Conservation (phyloP, 92 coral and sea anemone species). For the Epizoanthus ramosus region DNA sequence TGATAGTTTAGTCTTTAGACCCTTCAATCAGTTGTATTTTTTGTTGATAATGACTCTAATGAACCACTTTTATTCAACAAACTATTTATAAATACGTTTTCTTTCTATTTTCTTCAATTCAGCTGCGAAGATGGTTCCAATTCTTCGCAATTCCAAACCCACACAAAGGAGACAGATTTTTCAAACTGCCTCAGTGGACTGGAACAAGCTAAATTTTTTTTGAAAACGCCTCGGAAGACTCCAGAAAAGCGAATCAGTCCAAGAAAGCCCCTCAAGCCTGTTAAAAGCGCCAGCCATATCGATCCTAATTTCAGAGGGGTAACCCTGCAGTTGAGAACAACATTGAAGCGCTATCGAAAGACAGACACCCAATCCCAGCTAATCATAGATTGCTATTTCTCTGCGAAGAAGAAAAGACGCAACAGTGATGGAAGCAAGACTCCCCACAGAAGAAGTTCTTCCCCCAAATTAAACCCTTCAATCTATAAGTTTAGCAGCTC, state of each 20-base stretch:
- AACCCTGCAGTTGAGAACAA: constrained; percentile 93
- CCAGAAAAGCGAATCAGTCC: constrained; percentile 84
- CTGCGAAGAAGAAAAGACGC: constrained; percentile 87
- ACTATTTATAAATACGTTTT: neutral
- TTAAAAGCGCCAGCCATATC: constrained; percentile 84
- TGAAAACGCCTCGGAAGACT: constrained; percentile 76
- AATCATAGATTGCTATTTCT: constrained; percentile 89
- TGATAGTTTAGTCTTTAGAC: neutral
- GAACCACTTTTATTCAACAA: neutral
- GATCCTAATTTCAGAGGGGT: constrained; percentile 98
- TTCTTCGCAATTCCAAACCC: constrained; percentile 44
- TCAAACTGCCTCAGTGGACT: constrained; percentile 19
- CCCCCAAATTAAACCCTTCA: constrained; percentile 81
- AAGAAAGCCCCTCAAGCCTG: constrained; percentile 93
- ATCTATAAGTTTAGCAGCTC: constrained; percentile 75
- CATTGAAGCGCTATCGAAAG: constrained; percentile 67
- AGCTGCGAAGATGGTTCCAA: constrained; percentile 63
- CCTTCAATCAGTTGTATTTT: neutral
- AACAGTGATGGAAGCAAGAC: constrained; percentile 60
- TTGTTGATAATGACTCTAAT: neutral
- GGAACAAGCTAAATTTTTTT: constrained; percentile 54
- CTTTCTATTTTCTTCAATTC: neutral
- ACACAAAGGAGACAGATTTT: constrained; percentile 10
- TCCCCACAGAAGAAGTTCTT: constrained; percentile 65
- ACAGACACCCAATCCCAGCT: constrained; percentile 80